These are phyloP conservation scores for Dicyrtoma fusca DNA, from an alignment of 2,888 invertebrate species.

Conservation along the genomic window DNA sequence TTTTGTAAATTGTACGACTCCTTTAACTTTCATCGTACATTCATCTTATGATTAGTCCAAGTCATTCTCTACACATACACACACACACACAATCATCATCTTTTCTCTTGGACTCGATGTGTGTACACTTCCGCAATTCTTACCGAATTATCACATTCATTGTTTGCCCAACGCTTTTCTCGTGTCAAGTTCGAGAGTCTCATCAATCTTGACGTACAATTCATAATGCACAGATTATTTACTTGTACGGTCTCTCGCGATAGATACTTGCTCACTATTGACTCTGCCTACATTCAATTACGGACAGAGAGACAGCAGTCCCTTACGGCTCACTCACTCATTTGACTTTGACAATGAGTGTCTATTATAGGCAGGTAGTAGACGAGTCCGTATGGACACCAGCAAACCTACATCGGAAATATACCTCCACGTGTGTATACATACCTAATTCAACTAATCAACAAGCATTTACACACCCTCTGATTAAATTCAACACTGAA, in stretches of 20 bases:
- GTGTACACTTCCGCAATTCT: constrained; percentile 18
- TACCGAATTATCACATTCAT: constrained; percentile 15
- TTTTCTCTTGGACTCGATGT: not conserved
- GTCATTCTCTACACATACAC: not conserved
- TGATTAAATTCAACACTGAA: too few relatives aligned
- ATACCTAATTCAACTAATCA: too few relatives aligned
- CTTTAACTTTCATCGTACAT: constrained; percentile 1
- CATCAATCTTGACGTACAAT: constrained; percentile 4
- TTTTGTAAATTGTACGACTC: constrained; percentile 1
- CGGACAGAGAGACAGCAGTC: too few relatives aligned
- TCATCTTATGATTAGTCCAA: not conserved
- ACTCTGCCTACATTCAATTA: too few relatives aligned
- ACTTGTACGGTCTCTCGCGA: not conserved
- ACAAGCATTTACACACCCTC: too few relatives aligned
- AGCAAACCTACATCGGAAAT: too few relatives aligned
- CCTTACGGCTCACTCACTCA: too few relatives aligned
- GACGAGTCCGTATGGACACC: not conserved
- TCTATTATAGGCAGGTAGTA: not conserved
- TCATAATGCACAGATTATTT: constrained; percentile 10
- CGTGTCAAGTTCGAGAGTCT: constrained; percentile 14
- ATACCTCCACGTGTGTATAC: too few relatives aligned
- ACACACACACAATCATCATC: not conserved
- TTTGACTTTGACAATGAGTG: too few relatives aligned
- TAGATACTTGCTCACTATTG: too few relatives aligned
- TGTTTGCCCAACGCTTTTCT: constrained; percentile 14